Base-by-base conservation (phyloP, 2,113 vertebrate genomes). In the Prinia subflava region DNA sequence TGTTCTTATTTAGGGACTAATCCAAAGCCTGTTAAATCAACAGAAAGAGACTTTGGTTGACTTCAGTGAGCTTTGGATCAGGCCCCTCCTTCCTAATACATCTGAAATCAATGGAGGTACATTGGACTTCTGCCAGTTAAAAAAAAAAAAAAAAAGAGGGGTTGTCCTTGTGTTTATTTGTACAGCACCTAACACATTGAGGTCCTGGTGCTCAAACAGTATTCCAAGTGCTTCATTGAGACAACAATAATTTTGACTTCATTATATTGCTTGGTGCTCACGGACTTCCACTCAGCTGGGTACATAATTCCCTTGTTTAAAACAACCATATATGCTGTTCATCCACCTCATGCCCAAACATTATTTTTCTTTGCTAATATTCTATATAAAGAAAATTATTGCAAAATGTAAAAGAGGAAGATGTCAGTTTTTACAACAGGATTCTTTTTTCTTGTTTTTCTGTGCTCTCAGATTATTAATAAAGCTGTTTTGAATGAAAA, bases 1-100 rank as follows among this genome's bases (percentile, higher is more conserved):
- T 97, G 90, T 96, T 97, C 96, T 97, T 96, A 94, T 96, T 96
- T 96, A 94, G 86, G 95, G 93, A 90, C 92, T 96, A 95, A 95
- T 97, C 94, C 89, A 94, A 97, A 97, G 92, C 91, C 92, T 97
- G 93, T 90, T 97, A 96, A 96, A 96, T 94, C 96, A 96, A 95
- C 95, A 97, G 91, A 97, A 97, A 94, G 88, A 95, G 92, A 94
- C 55, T 96, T 93, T 83, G 82, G 94, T 94, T 96, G 96, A 95
- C 93, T 95, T 96, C 96, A 94, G 85, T 90, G 90, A 89, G 95
- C 90, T 95, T 95, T 96, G 92, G 77, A 96, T 93, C 89, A 87
- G 84, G 79, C 88, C 90, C 67, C 89, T 96, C 74, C 68, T 90
- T 92, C 76, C 39, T 90, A 90, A 92, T 93, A 83, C 90, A 87